These are phyloP conservation scores for Nowickia ferox DNA, from an alignment of 2,888 invertebrate species.

Conservation along the genomic window DNA sequence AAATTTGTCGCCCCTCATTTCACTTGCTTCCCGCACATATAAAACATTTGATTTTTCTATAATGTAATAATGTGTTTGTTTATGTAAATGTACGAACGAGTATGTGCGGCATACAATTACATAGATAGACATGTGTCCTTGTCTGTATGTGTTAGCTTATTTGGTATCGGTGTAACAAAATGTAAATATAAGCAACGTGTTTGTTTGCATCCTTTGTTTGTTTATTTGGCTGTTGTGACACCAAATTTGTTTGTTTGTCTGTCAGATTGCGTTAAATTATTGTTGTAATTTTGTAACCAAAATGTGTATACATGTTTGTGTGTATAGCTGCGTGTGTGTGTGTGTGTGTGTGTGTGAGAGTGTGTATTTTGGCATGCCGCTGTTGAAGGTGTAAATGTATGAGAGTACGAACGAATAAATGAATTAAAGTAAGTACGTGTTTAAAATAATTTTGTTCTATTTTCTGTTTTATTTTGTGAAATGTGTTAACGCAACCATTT, in stretches of 20 bases:
- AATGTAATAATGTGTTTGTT: constrained; percentile 43
- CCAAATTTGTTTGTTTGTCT: constrained; percentile 33
- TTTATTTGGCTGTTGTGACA: constrained; percentile 40
- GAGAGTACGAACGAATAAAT: constrained; percentile 24
- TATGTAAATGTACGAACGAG: constrained; percentile 7
- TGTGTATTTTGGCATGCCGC: constrained; percentile 15
- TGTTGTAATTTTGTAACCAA: constrained; percentile 58
- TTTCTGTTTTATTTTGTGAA: constrained; percentile 73
- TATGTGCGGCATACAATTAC: background rate
- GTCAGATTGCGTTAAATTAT: constrained; percentile 42
- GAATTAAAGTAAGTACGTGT: constrained; percentile 76
- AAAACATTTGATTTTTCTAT: constrained; percentile 63
- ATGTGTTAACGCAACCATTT: constrained; percentile 82
- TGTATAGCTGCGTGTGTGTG: no score
- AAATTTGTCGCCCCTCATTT: background rate
- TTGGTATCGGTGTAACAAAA: constrained; percentile 49
- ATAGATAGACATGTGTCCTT: no score
- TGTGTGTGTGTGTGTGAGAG: background rate
- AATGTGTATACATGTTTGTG: background rate
- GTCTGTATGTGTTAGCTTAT: constrained; percentile 10
- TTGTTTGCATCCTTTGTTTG: constrained; percentile 57
- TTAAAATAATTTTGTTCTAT: constrained; percentile 78
- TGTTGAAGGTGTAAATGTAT: constrained; percentile 32
- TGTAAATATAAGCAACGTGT: constrained; percentile 54
- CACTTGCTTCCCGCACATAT: background rate